These are phyloP conservation scores for Labeo calbasu DNA, from an alignment of 2,797 vertebrate genomes.

Conservation along the genomic window DNA sequence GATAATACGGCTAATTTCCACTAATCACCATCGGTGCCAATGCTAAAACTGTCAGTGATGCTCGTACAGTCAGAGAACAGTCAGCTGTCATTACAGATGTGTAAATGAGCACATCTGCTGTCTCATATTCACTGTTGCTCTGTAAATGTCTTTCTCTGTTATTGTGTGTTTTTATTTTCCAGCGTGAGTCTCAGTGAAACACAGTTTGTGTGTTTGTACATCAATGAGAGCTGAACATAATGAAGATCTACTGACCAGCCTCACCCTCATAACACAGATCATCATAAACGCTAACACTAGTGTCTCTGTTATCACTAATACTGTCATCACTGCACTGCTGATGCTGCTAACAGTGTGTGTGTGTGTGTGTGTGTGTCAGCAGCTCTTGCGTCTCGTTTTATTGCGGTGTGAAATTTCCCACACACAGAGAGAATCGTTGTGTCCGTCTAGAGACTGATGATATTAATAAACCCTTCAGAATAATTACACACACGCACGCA, in stretches of 20 bases:
- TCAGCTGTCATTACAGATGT: neutral
- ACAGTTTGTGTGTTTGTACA: neutral
- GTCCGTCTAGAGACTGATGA: neutral
- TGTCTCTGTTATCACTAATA: too few relatives aligned
- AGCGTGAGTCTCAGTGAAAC: neutral
- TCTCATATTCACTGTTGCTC: neutral
- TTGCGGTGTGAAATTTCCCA: neutral
- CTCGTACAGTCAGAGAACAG: neutral
- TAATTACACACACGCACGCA: neutral
- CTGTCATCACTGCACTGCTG: neutral
- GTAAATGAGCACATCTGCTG: neutral
- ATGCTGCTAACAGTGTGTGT: neutral
- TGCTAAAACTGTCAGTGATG: neutral
- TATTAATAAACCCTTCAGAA: conserved; percentile 11
- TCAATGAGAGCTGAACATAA: neutral
- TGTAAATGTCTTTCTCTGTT: neutral
- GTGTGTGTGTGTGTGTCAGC: too few relatives aligned
- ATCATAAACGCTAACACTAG: neutral
- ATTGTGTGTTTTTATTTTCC: neutral
- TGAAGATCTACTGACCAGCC: neutral
- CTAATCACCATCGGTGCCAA: neutral
- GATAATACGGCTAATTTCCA: neutral
- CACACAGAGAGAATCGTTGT: neutral
- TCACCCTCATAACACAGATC: too few relatives aligned
- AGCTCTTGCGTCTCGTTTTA: neutral